Percentiles rank a stretch among this genome's conserved stretches.
phyloP scores from a whole-genome alignment of 2,113 vertebrate genomes.

The Calidris pugnax region DNA sequence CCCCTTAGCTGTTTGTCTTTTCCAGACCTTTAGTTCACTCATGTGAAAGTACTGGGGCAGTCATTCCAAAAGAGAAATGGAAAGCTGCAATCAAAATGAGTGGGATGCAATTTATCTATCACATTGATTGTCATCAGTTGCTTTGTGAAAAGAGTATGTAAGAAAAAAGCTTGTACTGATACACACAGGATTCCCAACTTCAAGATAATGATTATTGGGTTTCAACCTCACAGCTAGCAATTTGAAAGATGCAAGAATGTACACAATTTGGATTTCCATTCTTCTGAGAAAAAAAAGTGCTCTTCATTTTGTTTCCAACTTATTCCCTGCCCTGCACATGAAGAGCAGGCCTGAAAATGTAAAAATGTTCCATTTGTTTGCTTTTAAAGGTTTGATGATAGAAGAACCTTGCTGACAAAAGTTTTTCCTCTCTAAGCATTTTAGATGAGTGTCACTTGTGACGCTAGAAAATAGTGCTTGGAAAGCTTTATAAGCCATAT shows the following conservation, averaged over 20 bases:
- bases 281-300: not conserved
- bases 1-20: slow-evolving; percentile 2
- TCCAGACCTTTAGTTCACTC: not conserved
- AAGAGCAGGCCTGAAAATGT: not conserved
- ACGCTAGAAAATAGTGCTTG: not conserved
- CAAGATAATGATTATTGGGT: not conserved
- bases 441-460: not conserved
- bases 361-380: not conserved
- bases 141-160: not conserved
- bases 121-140: not conserved
- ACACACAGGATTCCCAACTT: not conserved
- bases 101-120: slow-evolving; percentile 24
- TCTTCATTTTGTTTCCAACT: not conserved
- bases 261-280: not conserved
- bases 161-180: not conserved
- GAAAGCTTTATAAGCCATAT: not conserved
- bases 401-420: not conserved
- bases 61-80: slow-evolving; percentile 1
- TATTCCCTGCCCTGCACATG: not conserved
- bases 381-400: not conserved
- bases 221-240: not conserved
- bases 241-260: not conserved
- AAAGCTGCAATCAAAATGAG: slow-evolving; percentile 41
- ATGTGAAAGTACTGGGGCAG: slow-evolving; percentile 2
- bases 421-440: not conserved